Base-by-base conservation (phyloP, 2,113 vertebrate species). In the Dromas ardeola region DNA sequence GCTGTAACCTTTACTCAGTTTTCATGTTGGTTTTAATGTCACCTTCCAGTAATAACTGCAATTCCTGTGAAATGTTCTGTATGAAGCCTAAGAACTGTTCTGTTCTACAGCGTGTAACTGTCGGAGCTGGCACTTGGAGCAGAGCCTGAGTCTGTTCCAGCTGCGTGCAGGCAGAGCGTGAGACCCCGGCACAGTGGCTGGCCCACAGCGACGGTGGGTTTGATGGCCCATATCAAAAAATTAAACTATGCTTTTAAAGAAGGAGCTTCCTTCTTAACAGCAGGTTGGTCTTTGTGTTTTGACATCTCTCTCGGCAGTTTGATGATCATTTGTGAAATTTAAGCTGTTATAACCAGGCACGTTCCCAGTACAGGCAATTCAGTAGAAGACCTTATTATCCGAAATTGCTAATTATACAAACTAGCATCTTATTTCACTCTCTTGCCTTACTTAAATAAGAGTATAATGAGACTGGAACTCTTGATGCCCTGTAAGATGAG, bases 11-110 rank as follows among this genome's bases (percentile, higher is more conserved):
- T 89, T 94, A 85, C 70, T 79, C 58, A 53, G 36, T 85, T 91
- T 81, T 80, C 73, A 85, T 58, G 84, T 84, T 91, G 81, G 30
- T 62, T 94, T 96, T 89, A 79, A 91, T 53, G 77, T 65, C 79
- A 72, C 86, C 70, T 92, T 78, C 49, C 53, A 55, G 66, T 80
- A 91, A 82, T 66, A 93, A 91, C 26, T 53, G 40, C 23, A n/a
- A 20, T 45, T 94, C 47, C 52, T n/a, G 25, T 89, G 58, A 78
- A 84, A 50, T 3, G 19, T 56, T 94, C 61, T 49, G 53, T n/a
- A 42, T n/a, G 71, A 61, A 79, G 86, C 10, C 43, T 80, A 49
- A 74, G 26, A 73, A 13, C 22, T 5, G 0, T 21, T 71, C 23
- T 77, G 86, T 86, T n/a, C 21, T 67, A 70, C 82, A 80, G 14